Conservation (phyloP, 2,888 invertebrate genomes). For the Trichopria drosophilae region DNA sequence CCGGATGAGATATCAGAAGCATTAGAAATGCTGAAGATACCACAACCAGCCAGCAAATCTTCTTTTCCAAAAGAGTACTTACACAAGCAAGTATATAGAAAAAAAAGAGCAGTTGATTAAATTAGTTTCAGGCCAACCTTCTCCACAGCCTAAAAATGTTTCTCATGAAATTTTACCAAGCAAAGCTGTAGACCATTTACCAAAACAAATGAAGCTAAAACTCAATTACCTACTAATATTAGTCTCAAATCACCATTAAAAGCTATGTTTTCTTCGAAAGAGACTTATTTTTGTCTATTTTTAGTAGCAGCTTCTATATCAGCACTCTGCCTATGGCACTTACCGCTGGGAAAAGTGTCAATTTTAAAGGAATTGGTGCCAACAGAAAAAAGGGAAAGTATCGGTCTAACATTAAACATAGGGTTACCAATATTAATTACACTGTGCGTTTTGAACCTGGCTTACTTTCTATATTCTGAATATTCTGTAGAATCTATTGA, state of each 20-base stretch:
- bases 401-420: slow-evolving; percentile 13
- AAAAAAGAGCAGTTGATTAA: no score
- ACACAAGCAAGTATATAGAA: slow-evolving; percentile 19
- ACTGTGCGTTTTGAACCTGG: slow-evolving; percentile 5
- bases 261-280: slow-evolving; percentile 13
- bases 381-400: slow-evolving; percentile 14
- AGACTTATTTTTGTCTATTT: slow-evolving; percentile 13
- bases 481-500: slow-evolving; percentile 16
- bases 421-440: slow-evolving; percentile 11
- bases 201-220: slow-evolving; percentile 16
- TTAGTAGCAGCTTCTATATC: slow-evolving; percentile 12
- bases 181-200: slow-evolving; percentile 8
- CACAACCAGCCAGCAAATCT: slow-evolving; percentile 19
- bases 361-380: slow-evolving; percentile 12
- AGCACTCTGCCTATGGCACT: slow-evolving; percentile 14
- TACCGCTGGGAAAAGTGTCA: slow-evolving; percentile 12
- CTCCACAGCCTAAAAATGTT: slow-evolving; percentile 9
- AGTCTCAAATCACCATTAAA: slow-evolving; percentile 12
- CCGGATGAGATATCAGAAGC: slow-evolving; percentile 18
- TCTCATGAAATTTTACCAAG: no score
- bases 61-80: slow-evolving; percentile 15
- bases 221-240: slow-evolving; percentile 15
- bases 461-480: slow-evolving; percentile 15
- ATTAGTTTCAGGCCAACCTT: slow-evolving; percentile 11
- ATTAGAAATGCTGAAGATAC: slow-evolving; percentile 17